Percentiles rank a stretch among this genome's conserved stretches.
Evolutionary conservation across 1,140 invertebrate species (phyloP).

Genomic region (Magallana angulata): DNA sequence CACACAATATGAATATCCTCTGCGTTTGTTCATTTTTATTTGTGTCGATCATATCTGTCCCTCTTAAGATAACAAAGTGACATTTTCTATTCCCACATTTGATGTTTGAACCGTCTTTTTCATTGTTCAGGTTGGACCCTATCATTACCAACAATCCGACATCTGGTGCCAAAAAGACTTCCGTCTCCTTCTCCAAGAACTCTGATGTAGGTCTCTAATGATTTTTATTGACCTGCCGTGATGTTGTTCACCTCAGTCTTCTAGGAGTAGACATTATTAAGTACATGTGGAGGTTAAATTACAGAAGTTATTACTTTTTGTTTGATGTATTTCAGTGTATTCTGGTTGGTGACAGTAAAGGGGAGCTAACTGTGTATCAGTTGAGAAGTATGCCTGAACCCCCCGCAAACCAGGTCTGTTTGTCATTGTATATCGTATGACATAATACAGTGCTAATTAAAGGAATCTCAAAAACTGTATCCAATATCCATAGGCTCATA

Average conservation of each 20-base stretch:
- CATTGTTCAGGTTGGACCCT: constrained; percentile 74
- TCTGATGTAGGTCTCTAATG: constrained; percentile 71
- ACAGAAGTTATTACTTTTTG: background rate
- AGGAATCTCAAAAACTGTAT: no score
- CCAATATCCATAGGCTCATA: no score
- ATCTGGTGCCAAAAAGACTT: constrained; percentile 72
- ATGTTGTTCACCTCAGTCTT: background rate
- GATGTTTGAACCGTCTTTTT: background rate
- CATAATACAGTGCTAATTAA: no score
- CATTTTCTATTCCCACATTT: no score
- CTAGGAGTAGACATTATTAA: no score
- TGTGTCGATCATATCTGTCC: no score
- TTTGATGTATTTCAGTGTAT: constrained; percentile 71
- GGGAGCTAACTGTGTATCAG: constrained; percentile 77
- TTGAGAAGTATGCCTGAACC: constrained; percentile 73
- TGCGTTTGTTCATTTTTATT: no score
- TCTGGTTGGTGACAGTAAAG: constrained; percentile 78
- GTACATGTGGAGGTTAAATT: background rate
- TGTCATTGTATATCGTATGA: background rate
- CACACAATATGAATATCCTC: no score
- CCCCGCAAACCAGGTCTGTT: constrained; percentile 67
- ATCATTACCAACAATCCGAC: constrained; percentile 71
- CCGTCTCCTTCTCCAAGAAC: constrained; percentile 76
- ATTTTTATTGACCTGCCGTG: background rate
- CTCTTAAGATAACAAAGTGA: no score